A percentile compares a stretch with the other conserved stretches of the same genome.
phyloP scores from a whole-genome alignment of 1,140 invertebrate species.

The Varroa destructor region DNA sequence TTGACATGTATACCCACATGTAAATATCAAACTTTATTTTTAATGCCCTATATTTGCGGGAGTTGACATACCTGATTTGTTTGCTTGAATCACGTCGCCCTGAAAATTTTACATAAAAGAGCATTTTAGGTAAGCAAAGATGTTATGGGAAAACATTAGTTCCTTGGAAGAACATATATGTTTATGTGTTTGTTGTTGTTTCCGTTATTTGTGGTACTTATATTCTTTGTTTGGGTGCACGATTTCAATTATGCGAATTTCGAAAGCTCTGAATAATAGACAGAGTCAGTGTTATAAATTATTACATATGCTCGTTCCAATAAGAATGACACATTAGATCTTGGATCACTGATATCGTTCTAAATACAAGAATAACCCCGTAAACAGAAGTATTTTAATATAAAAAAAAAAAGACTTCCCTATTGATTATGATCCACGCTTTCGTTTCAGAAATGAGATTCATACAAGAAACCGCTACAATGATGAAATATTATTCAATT shows the following conservation, averaged over 20 bases:
- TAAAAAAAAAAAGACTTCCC: too few species aligned
- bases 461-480: too few species aligned
- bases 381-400: too few species aligned
- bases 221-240: background rate
- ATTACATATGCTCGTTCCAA: background rate
- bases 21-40: background rate
- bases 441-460: too few species aligned
- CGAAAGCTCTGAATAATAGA: background rate
- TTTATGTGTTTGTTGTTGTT: background rate
- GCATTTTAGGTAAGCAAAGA: background rate
- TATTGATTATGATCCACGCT: too few species aligned
- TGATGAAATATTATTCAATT: too few species aligned
- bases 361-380: too few species aligned
- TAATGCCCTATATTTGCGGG: background rate
- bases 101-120: background rate
- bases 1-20: too few species aligned
- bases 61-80: slow-evolving; percentile 13
- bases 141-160: background rate
- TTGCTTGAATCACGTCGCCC: slow-evolving; percentile 21
- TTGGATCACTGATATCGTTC: too few species aligned
- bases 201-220: background rate
- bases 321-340: background rate
- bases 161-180: too few species aligned
- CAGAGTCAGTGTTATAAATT: slow-evolving; percentile 1
- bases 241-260: background rate